Conservation (phyloP, 2,888 invertebrate species). For the Melanargia galathea region DNA sequence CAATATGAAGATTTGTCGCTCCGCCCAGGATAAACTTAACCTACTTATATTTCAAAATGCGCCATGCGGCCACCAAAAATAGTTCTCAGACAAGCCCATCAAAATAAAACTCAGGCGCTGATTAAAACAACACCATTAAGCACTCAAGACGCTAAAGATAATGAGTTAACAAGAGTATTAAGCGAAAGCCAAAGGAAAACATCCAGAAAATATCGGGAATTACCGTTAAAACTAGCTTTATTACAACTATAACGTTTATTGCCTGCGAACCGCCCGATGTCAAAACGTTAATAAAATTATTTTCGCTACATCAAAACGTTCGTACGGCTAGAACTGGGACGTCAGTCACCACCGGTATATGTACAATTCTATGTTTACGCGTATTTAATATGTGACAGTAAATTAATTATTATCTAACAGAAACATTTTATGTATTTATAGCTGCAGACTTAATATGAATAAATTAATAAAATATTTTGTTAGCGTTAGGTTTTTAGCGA, state of each 20-base stretch:
- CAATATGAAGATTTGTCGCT: slow-evolving; percentile 29
- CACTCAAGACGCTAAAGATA: not conserved
- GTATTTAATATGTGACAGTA: not conserved
- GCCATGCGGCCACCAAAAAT: slow-evolving; percentile 10
- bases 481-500: no score
- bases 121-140: slow-evolving; percentile 19
- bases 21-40: slow-evolving; percentile 19
- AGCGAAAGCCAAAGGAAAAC: slow-evolving; percentile 24
- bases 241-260: slow-evolving; percentile 36
- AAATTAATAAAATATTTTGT: no score
- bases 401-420: not conserved
- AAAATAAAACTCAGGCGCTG: slow-evolving; percentile 7
- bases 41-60: slow-evolving; percentile 9
- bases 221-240: slow-evolving; percentile 31
- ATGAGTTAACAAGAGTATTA: slow-evolving; percentile 15
- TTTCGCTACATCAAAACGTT: slow-evolving; percentile 25
- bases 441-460: no score
- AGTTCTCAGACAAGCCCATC: slow-evolving; percentile 11
- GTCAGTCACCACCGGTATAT: not conserved
- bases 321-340: slow-evolving; percentile 17
- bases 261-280: slow-evolving; percentile 36
- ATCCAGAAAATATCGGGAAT: slow-evolving; percentile 29
- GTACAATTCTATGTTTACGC: not conserved
- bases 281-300: slow-evolving; percentile 39
- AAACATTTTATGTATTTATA: no score